Conservation (phyloP, 2,888 invertebrate species). For the Metopia argyrocephala region DNA sequence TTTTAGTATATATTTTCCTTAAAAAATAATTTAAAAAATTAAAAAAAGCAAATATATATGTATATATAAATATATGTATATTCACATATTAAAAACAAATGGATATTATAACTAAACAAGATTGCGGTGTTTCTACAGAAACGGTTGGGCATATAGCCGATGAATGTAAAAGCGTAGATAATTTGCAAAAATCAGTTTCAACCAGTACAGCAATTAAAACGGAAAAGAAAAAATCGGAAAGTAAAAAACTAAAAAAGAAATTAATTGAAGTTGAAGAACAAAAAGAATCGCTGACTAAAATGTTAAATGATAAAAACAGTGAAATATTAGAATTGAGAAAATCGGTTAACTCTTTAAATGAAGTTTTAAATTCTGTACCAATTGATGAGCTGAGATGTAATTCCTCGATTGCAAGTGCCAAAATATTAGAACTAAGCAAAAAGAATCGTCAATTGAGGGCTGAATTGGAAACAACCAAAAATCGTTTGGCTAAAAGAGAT, state of each 20-base stretch:
- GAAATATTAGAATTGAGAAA: constrained; percentile 74
- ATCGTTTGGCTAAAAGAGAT: constrained; percentile 70
- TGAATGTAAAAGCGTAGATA: constrained; percentile 11
- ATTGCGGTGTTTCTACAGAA: constrained; percentile 62
- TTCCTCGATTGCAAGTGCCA: constrained; percentile 72
- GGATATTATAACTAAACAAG: constrained; percentile 69
- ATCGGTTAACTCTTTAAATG: constrained; percentile 73
- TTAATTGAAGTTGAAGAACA: constrained; percentile 69
- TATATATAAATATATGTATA: too few relatives aligned
- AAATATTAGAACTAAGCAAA: constrained; percentile 75
- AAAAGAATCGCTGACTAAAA: constrained; percentile 70
- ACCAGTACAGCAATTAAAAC: constrained; percentile 48
- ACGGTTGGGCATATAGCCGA: constrained; percentile 33
- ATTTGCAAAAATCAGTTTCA: constrained; percentile 49
- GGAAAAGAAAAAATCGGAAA: constrained; percentile 65
- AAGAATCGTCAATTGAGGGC: constrained; percentile 74
- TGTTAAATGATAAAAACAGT: constrained; percentile 71
- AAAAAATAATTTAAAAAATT: constrained; percentile 14
- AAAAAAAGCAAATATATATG: neutral
- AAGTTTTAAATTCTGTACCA: constrained; percentile 74
- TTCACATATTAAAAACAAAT: too few relatives aligned
- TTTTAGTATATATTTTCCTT: neutral
- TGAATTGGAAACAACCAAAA: constrained; percentile 73
- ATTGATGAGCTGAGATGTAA: constrained; percentile 74
- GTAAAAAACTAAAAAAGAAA: constrained; percentile 70